Evolutionary conservation across 2,113 vertebrate genomes (phyloP).

Genomic region (Saccopteryx leptura): DNA sequence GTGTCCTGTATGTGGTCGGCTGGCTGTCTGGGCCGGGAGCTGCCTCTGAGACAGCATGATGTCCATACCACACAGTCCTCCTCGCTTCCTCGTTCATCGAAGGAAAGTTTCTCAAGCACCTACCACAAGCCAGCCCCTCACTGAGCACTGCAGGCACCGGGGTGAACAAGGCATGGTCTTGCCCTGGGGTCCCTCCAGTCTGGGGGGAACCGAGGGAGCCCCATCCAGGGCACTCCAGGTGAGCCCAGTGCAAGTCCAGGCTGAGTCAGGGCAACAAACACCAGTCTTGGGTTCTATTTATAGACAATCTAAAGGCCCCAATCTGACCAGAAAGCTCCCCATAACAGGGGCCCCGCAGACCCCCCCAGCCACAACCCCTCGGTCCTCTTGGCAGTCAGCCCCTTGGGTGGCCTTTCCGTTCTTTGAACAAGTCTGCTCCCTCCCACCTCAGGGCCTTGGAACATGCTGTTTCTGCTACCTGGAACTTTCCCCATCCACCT

Average conservation of each 20-base stretch:
- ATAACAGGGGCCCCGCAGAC: not conserved
- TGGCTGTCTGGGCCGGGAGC: not conserved
- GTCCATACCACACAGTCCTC: not conserved
- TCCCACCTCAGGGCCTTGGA: not conserved
- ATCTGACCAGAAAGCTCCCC: not conserved
- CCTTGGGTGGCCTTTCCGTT: accelerated
- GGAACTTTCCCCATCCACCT: not conserved
- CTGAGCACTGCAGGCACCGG: not conserved
- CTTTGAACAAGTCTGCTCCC: not conserved
- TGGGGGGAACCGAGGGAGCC: not conserved
- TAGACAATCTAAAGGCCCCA: not conserved
- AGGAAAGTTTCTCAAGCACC: not conserved
- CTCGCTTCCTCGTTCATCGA: not conserved
- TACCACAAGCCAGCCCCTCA: not conserved
- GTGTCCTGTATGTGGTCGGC: not conserved
- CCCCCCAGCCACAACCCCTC: not conserved
- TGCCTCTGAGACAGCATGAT: not conserved
- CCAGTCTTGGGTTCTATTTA: not conserved
- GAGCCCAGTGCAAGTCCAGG: not conserved
- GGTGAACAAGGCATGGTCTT: not conserved
- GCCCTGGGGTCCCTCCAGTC: not conserved
- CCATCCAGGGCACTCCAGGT: not conserved
- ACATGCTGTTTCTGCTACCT: not conserved
- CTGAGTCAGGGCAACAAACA: not conserved
- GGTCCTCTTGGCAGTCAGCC: not conserved